Evolutionary conservation across 1,140 invertebrate species (phyloP), one percentile per base, ranked within the genome.

Genomic region (Oryctes rhinoceros): DNA sequence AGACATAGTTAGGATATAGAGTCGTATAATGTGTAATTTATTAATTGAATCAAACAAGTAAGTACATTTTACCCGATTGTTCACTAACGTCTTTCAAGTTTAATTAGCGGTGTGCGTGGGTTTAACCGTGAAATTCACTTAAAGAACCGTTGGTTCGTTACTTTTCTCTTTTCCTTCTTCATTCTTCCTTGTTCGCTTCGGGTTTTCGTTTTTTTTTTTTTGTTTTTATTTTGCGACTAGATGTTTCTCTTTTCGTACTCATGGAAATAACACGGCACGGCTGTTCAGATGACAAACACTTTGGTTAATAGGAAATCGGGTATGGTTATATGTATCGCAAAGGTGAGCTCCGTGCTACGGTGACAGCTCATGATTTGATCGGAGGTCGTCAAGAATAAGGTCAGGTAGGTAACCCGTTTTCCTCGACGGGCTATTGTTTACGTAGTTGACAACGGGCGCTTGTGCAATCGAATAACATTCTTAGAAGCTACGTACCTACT

Each of bases 371-470:
- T 78, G 80, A 82, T 81, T 78, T 78, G 76, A 82, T 81, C 80
- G 81, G 81, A 82, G 81, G 81, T 82, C 81, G 80, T 76, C 80
- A 80, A 78, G 81, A 82, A 82, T 82, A 82, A 82, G 81, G 81
- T 80, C 81, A 82, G 37, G 79, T 79, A 76, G 81, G 79, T 81
- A 82, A 82, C 80, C 78, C 80, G 81, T 81, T 81, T 81, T 81
- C 81, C 81, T 82, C 81, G 81, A 81, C 81, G 62, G 81, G 13
- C 80, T 78, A 82, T 82, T 82, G 81, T 82, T 82, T 82, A 82
- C 81, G 81, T 82, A 78, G 80, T 71, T 37, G 65, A 78, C 80
- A 77, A 67, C 79, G 75, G 80, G 53, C 80, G 77, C 78, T 82
- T 82, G 79, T 80, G 81, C 81, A 82, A 82, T 79, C 44, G 48